phyloP scores from a whole-genome alignment of 2,888 invertebrate genomes.

The Dinocampus coccinellae region DNA sequence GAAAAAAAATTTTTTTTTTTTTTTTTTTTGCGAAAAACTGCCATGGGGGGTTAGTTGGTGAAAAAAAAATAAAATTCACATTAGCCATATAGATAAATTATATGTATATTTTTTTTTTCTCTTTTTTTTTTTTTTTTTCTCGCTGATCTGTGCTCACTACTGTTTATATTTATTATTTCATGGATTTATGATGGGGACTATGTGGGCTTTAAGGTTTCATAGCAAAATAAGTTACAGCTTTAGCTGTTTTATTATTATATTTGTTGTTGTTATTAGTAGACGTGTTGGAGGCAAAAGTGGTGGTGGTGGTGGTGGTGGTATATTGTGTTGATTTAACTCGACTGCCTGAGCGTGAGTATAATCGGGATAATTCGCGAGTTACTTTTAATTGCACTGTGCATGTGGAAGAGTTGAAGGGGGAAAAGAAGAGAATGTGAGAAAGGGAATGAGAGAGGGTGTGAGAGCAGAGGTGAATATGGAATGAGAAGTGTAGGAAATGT shows the following conservation, averaged over 20 bases:
- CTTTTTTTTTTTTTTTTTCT: background rate
- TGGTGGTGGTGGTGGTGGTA: conserved; percentile 10
- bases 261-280: background rate
- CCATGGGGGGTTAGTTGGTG: background rate
- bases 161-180: conserved; percentile 16
- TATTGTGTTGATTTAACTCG: background rate
- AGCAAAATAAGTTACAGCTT: background rate
- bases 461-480: too few species aligned
- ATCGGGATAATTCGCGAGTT: conserved; percentile 18
- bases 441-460: too few species aligned
- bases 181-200: conserved; percentile 6
- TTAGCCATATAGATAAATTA: background rate
- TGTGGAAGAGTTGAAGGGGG: conserved; percentile 4
- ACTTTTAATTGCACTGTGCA: conserved; percentile 17
- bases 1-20: background rate
- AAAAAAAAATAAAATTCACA: background rate
- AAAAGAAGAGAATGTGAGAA: background rate
- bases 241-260: background rate
- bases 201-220: background rate
- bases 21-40: background rate
- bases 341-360: conserved; percentile 17
- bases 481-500: too few species aligned
- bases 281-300: background rate
- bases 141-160: background rate
- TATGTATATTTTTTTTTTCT: background rate